phyloP scores from a whole-genome alignment of 2,113 vertebrate species.

The Megaceryle maxima region DNA sequence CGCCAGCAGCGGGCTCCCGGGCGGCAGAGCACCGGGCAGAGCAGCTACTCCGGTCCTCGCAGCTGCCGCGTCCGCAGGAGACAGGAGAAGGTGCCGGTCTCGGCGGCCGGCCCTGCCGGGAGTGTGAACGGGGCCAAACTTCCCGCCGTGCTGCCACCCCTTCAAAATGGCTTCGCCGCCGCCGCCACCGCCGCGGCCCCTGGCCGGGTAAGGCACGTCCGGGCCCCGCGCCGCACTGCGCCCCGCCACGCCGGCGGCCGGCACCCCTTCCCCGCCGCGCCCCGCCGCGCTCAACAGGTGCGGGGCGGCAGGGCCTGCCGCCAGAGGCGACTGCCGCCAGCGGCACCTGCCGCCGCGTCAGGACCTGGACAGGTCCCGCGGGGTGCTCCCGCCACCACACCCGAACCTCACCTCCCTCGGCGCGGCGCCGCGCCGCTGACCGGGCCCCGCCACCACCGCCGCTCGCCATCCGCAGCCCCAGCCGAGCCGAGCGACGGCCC shows the following conservation, averaged over 20 bases:
- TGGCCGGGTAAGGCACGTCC: not conserved
- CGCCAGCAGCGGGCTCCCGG: not conserved
- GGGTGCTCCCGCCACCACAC: not conserved
- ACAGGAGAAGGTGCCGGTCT: not conserved
- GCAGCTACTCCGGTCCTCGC: no score
- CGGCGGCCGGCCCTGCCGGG: no score
- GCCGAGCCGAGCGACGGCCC: not conserved
- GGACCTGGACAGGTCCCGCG: not conserved
- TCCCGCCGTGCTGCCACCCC: not conserved
- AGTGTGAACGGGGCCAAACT: not conserved
- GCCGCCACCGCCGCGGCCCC: not conserved
- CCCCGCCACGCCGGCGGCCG: not conserved
- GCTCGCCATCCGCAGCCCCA: not conserved
- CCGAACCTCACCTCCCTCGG: not conserved
- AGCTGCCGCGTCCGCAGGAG: not conserved
- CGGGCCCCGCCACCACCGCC: not conserved
- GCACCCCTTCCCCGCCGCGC: not conserved
- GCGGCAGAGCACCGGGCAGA: not conserved
- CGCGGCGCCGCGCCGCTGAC: not conserved
- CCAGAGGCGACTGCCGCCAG: no score
- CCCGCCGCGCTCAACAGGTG: not conserved
- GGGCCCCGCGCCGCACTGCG: not conserved
- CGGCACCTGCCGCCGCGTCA: not conserved
- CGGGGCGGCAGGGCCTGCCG: not conserved
- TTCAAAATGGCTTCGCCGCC: not conserved